phyloP scores from a whole-genome alignment of 2,888 invertebrate species.

The Thelaira solivaga region DNA sequence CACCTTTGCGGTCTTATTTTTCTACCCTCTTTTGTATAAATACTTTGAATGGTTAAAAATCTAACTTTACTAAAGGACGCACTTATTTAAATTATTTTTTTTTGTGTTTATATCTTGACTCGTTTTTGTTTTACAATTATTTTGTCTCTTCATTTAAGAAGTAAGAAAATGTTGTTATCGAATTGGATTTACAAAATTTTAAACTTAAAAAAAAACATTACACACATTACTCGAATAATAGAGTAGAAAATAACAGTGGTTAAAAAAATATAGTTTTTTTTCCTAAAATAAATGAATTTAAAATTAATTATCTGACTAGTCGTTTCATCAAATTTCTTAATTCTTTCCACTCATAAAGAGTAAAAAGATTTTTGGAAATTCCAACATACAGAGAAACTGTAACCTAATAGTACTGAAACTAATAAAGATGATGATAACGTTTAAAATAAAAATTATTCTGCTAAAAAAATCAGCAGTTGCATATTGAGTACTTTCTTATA shows the following conservation, averaged over 20 bases:
- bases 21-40: neutral
- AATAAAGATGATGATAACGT: no score
- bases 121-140: neutral
- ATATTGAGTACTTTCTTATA: no score
- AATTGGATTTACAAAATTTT: neutral
- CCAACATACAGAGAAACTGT: no score
- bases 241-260: neutral
- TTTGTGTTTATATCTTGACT: neutral
- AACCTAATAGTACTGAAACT: no score
- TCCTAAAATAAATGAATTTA: no score
- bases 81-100: neutral
- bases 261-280: neutral
- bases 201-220: no score
- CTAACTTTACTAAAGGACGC: conserved; percentile 50
- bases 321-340: no score
- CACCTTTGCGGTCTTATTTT: conserved; percentile 6
- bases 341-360: no score
- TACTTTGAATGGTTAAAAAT: conserved; percentile 29
- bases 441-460: no score
- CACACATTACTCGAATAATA: neutral
- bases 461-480: no score
- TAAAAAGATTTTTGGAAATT: no score
- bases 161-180: conserved; percentile 18
- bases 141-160: neutral
- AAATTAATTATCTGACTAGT: no score